A percentile compares a stretch with the other conserved stretches of the same genome.
Conservation (phyloP, 1,140 invertebrate species). For the Drosophila arawakana region DNA sequence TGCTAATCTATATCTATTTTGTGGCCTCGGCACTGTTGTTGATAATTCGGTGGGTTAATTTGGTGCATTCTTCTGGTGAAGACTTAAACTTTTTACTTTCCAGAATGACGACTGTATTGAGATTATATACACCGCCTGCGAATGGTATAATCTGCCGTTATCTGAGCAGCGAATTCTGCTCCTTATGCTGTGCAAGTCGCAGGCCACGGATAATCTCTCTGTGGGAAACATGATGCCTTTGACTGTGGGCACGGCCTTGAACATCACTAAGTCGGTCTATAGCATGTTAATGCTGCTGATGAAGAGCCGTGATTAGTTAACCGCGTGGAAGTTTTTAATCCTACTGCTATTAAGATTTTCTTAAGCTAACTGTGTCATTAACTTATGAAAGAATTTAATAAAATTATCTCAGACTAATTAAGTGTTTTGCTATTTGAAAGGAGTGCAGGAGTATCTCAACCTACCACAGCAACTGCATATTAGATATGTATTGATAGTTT, state of each 20-base stretch:
- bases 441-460: no score
- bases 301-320: slow-evolving; percentile 18
- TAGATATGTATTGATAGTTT: no score
- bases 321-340: neutral
- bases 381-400: slow-evolving; percentile 76
- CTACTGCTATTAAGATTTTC: slow-evolving; percentile 51
- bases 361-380: slow-evolving; percentile 78
- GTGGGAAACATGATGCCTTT: slow-evolving; percentile 14
- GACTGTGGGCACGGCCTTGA: slow-evolving; percentile 12
- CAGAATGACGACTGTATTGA: neutral
- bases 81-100: neutral
- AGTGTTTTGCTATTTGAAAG: no score
- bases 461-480: no score
- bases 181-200: neutral
- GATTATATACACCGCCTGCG: neutral
- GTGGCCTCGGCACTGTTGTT: neutral
- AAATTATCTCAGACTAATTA: slow-evolving; percentile 16
- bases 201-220: neutral
- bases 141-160: neutral
- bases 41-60: neutral
- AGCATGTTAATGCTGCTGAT: slow-evolving; percentile 36
- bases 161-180: neutral
- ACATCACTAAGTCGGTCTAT: slow-evolving; percentile 40
- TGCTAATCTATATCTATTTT: neutral
- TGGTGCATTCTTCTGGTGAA: neutral